These are phyloP conservation scores for Lepus oiostolus DNA, from an alignment of 2,797 vertebrate species.

Conservation along the genomic window DNA sequence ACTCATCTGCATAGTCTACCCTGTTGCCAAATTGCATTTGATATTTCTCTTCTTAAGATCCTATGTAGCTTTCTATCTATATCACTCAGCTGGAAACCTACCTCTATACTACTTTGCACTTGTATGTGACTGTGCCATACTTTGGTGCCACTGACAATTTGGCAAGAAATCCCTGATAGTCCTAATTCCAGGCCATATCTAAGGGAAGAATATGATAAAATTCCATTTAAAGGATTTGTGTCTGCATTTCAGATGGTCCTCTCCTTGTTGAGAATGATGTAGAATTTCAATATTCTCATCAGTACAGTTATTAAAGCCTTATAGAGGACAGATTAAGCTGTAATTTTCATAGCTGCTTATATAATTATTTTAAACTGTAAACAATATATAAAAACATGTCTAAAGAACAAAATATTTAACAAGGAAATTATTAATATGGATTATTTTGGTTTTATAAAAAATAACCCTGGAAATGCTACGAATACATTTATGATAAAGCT, in stretches of 20 bases:
- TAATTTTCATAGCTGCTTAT: not conserved
- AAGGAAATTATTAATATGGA: not conserved
- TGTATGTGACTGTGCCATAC: not conserved
- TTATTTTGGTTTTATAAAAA: constrained; percentile 14
- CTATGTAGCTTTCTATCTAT: not conserved
- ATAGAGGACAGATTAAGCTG: not conserved
- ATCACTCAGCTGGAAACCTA: not conserved
- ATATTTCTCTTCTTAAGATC: not conserved
- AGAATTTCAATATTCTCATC: constrained; percentile 34
- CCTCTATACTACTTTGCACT: not conserved
- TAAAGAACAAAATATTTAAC: constrained; percentile 13
- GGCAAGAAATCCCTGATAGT: not conserved
- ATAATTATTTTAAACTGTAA: constrained; percentile 37
- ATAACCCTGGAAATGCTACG: not conserved
- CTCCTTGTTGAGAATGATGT: constrained; percentile 9
- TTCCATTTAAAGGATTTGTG: constrained; percentile 25
- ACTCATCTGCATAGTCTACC: not conserved
- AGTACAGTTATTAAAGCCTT: constrained; percentile 23
- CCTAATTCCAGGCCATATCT: not conserved
- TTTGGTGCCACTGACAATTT: not conserved
- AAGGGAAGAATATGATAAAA: constrained; percentile 34
- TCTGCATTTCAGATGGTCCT: constrained; percentile 49
- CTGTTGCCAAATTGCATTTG: not conserved
- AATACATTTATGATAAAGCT: not conserved
- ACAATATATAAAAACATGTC: not conserved